Evolutionary conservation across 2,888 invertebrate genomes (phyloP).

Genomic region (Nomada fabriciana): DNA sequence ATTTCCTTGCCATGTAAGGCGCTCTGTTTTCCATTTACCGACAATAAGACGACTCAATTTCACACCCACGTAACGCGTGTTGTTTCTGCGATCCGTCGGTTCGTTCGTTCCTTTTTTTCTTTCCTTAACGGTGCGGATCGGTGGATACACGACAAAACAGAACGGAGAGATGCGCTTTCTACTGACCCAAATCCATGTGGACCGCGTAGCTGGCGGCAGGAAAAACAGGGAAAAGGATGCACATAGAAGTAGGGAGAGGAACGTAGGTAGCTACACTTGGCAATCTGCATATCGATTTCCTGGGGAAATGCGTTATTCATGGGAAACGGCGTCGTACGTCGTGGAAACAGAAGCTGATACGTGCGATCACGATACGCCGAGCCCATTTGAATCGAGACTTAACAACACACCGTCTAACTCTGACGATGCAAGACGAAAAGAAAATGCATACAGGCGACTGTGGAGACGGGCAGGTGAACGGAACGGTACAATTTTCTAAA

Average conservation of each 20-base stretch:
- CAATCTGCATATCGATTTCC: conserved; percentile 77
- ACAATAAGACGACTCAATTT: conserved; percentile 65
- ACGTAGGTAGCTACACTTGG: conserved; percentile 55
- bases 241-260: conserved; percentile 22
- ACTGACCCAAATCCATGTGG: conserved; percentile 67
- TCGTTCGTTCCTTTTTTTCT: not conserved
- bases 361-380: conserved; percentile 70
- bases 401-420: conserved; percentile 61
- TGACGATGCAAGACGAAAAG: conserved; percentile 41
- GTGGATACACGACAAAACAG: conserved; percentile 11
- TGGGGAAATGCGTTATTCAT: conserved; percentile 76
- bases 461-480: conserved; percentile 18
- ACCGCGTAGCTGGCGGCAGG: conserved; percentile 21
- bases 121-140: not conserved
- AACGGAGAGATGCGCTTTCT: conserved; percentile 44
- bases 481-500: not conserved
- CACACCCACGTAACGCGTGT: conserved; percentile 34
- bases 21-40: conserved; percentile 50
- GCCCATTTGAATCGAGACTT: conserved; percentile 69
- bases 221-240: conserved; percentile 21
- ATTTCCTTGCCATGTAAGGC: conserved; percentile 29
- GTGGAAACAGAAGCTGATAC: conserved; percentile 73
- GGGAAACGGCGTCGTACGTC: conserved; percentile 70
- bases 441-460: conserved; percentile 24
- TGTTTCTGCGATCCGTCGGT: conserved; percentile 17